Evolutionary conservation across 2,888 invertebrate species (phyloP).

Genomic region (Neuroscelio doddi): DNA sequence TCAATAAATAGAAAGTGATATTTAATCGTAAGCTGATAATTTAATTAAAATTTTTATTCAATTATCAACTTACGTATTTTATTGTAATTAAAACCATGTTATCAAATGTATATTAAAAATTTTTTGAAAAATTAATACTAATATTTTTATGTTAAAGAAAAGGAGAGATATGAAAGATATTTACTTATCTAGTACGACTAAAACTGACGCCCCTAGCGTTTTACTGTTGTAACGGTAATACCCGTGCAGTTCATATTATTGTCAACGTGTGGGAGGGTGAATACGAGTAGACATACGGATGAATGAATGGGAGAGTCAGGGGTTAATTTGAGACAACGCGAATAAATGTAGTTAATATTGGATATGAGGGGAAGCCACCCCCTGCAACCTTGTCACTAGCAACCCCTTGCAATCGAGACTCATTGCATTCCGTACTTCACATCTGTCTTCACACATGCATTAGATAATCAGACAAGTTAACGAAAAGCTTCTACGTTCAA

Average conservation of each 20-base stretch:
- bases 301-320: constrained; percentile 60
- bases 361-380: constrained; percentile 53
- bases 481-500: too few relatives aligned
- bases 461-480: not conserved
- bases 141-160: not conserved
- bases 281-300: constrained; percentile 48
- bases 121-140: too few relatives aligned
- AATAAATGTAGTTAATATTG: constrained; percentile 72
- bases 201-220: constrained; percentile 35
- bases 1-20: too few relatives aligned
- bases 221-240: constrained; percentile 60
- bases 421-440: constrained; percentile 55
- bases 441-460: constrained; percentile 58
- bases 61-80: too few relatives aligned
- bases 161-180: constrained; percentile 15
- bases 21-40: too few relatives aligned
- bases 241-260: constrained; percentile 59
- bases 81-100: too few relatives aligned
- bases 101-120: too few relatives aligned
- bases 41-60: too few relatives aligned
- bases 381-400: constrained; percentile 57
- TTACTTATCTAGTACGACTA: constrained; percentile 27
- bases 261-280: constrained; percentile 40
- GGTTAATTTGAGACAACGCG: constrained; percentile 71
- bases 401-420: constrained; percentile 57